A percentile compares a stretch with the other conserved stretches of the same genome.
phyloP scores from a whole-genome alignment of 2,888 invertebrate species.

The Xanthorhoe spadicearia region DNA sequence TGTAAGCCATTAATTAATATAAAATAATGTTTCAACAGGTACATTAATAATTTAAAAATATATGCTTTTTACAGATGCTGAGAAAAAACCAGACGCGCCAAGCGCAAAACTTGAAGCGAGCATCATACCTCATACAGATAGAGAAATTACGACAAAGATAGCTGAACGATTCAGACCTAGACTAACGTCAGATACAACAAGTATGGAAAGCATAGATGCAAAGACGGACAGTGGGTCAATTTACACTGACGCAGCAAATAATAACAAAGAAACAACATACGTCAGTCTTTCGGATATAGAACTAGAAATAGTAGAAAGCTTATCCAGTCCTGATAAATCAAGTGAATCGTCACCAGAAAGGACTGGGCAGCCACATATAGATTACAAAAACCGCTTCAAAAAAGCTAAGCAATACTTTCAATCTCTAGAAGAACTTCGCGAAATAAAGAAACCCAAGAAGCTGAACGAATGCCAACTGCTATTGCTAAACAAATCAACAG shows the following conservation, averaged over 20 bases:
- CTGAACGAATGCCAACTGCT: slow-evolving; percentile 74
- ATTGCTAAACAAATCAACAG: slow-evolving; percentile 63
- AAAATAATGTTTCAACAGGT: too few species aligned
- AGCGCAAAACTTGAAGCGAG: slow-evolving; percentile 27
- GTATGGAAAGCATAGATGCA: slow-evolving; percentile 52
- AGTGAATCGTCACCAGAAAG: slow-evolving; percentile 60
- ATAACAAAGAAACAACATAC: slow-evolving; percentile 64
- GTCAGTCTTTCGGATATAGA: slow-evolving; percentile 76
- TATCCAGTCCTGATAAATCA: slow-evolving; percentile 52
- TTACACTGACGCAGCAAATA: slow-evolving; percentile 52
- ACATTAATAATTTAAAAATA: not conserved
- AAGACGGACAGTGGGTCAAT: slow-evolving; percentile 56
- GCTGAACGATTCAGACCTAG: slow-evolving; percentile 46
- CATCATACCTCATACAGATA: slow-evolving; percentile 22
- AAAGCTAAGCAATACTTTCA: slow-evolving; percentile 80
- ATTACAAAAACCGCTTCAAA: slow-evolving; percentile 79
- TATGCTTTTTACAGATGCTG: slow-evolving; percentile 56
- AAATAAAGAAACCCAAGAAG: slow-evolving; percentile 63
- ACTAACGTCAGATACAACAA: slow-evolving; percentile 51
- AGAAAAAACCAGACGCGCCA: slow-evolving; percentile 44
- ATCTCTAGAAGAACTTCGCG: slow-evolving; percentile 75
- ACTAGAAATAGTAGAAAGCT: slow-evolving; percentile 73
- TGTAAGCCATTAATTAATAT: slow-evolving; percentile 22
- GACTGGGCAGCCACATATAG: slow-evolving; percentile 57
- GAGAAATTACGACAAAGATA: slow-evolving; percentile 40